These are phyloP conservation scores for Merops nubicus DNA, from an alignment of 2,113 vertebrate species.

Conservation along the genomic window DNA sequence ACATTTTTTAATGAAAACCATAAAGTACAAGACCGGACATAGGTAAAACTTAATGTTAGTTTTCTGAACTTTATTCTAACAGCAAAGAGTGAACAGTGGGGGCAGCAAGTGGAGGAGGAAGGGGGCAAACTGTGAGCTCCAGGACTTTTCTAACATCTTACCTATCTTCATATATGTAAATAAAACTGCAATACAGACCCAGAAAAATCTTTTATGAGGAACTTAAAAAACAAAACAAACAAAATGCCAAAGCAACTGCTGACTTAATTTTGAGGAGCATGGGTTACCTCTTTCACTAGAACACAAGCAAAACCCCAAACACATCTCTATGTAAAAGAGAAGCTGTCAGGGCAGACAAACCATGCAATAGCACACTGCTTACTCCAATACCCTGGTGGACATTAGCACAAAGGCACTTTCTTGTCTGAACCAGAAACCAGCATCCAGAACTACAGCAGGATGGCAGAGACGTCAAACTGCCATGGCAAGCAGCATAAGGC, in stretches of 20 bases:
- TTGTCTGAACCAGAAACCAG: background rate
- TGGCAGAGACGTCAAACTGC: fast-evolving
- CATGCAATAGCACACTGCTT: background rate
- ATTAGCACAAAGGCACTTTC: fast-evolving
- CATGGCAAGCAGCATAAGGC: fast-evolving
- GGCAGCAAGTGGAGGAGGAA: background rate
- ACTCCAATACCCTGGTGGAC: background rate
- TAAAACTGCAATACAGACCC: background rate
- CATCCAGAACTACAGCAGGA: background rate
- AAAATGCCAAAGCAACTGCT: background rate
- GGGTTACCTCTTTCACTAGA: background rate
- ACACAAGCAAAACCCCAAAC: background rate
- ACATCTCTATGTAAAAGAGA: background rate
- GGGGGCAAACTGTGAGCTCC: background rate
- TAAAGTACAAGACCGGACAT: background rate
- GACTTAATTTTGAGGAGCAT: background rate
- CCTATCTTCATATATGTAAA: background rate
- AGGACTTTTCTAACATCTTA: background rate
- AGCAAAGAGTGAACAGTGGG: fast-evolving
- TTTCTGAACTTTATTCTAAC: background rate
- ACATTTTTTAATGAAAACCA: background rate
- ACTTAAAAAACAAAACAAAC: background rate
- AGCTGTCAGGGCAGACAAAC: background rate
- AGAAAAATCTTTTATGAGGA: background rate
- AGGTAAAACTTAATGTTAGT: background rate